Evolutionary conservation across 2,888 invertebrate genomes (phyloP).

Genomic region (Tipula lateralis): DNA sequence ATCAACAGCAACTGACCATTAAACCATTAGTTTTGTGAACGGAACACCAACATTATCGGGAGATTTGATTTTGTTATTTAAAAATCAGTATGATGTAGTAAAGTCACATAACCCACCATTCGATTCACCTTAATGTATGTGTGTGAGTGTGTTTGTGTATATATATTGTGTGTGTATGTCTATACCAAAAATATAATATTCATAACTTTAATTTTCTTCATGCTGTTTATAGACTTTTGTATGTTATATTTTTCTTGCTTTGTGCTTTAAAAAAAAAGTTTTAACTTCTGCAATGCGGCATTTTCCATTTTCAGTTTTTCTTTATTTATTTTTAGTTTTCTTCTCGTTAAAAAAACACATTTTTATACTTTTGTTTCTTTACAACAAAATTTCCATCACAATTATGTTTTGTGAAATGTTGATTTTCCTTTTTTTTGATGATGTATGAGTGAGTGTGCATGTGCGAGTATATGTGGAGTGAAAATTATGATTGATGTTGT

Average conservation of each 20-base stretch:
- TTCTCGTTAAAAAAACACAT: neutral
- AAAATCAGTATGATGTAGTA: too few species aligned
- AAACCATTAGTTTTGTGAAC: too few species aligned
- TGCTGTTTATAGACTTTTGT: neutral
- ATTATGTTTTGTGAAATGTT: neutral
- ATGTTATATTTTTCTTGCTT: neutral
- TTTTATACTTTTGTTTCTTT: slow-evolving; percentile 1
- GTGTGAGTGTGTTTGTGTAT: neutral
- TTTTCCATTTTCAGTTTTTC: slow-evolving; percentile 19
- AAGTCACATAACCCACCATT: neutral
- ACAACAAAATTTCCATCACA: neutral
- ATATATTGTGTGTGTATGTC: neutral
- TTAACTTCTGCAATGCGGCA: slow-evolving; percentile 7
- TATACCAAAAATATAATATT: neutral
- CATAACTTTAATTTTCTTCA: slow-evolving; percentile 19
- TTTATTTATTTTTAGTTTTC: slow-evolving; percentile 19
- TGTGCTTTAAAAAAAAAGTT: neutral
- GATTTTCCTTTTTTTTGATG: neutral
- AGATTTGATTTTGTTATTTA: too few species aligned
- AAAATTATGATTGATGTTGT: slow-evolving; percentile 5
- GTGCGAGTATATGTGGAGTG: neutral
- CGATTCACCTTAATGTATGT: neutral
- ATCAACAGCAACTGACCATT: too few species aligned
- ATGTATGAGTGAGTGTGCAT: neutral
- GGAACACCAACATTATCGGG: too few species aligned